Evolutionary conservation across 2,797 vertebrate species (phyloP).

Genomic region (Syngnathus rostellatus): DNA sequence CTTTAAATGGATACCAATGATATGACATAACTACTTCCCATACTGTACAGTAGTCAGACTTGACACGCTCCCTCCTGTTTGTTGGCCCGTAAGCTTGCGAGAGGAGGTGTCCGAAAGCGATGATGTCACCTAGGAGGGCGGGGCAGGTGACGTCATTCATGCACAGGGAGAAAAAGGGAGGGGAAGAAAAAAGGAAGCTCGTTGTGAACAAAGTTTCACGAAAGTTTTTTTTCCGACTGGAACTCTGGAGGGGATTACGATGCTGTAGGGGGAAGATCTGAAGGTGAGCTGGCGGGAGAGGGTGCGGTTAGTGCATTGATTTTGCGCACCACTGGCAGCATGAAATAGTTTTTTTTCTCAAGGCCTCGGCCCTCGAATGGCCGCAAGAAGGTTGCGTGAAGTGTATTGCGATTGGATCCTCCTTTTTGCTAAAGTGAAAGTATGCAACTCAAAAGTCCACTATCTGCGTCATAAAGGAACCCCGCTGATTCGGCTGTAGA

Average conservation of each 20-base stretch:
- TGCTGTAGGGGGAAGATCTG: conserved; percentile 25
- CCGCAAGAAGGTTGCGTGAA: conserved; percentile 44
- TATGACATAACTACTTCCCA: neutral
- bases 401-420: neutral
- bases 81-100: conserved; percentile 7
- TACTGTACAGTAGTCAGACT: neutral
- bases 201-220: conserved; percentile 50
- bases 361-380: conserved; percentile 66
- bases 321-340: conserved; percentile 55
- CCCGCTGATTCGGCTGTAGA: neutral
- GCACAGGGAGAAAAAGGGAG: conserved; percentile 62
- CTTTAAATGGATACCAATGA: no score
- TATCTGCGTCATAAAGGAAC: neutral
- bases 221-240: conserved; percentile 29
- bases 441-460: neutral
- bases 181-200: conserved; percentile 67
- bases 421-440: neutral
- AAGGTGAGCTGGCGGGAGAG: conserved; percentile 26
- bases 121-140: conserved; percentile 55
- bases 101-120: conserved; percentile 41
- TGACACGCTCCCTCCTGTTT: neutral
- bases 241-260: conserved; percentile 14
- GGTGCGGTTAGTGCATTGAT: neutral
- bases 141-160: conserved; percentile 59
- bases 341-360: conserved; percentile 57